Percentiles rank a stretch among this genome's conserved stretches.
These are phyloP conservation scores for Hemibagrus guttatus DNA, from an alignment of 2,797 vertebrate genomes.

Conservation along the genomic window DNA sequence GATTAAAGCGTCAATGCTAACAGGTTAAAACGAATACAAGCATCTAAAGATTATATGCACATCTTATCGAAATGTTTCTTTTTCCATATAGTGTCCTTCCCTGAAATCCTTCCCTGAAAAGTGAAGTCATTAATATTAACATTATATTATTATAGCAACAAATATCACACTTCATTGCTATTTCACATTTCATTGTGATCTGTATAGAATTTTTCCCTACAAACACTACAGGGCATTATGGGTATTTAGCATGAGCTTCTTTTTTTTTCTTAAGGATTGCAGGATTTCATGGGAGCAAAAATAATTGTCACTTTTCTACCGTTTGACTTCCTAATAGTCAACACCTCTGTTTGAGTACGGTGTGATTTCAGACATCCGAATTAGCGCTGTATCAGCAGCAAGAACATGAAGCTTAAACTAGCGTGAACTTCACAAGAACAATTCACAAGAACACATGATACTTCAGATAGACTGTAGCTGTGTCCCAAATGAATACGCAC, in stretches of 20 bases:
- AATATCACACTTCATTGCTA: not conserved
- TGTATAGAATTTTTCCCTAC: not conserved
- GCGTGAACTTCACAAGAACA: not conserved
- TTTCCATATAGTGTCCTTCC: no score
- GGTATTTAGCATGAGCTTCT: not conserved
- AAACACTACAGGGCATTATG: no score
- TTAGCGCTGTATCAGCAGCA: not conserved
- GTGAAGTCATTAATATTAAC: not conserved
- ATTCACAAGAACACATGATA: not conserved
- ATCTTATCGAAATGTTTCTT: not conserved
- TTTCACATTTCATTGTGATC: not conserved
- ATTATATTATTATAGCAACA: not conserved
- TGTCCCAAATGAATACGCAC: no score
- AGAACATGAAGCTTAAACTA: not conserved
- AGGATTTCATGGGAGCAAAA: not conserved
- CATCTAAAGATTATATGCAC: not conserved
- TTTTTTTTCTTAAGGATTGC: not conserved
- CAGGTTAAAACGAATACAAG: not conserved
- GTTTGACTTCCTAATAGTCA: not conserved
- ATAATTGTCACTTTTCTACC: not conserved
- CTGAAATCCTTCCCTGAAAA: not conserved
- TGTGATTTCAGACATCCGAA: not conserved
- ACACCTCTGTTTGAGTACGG: not conserved
- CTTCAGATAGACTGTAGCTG: not conserved
- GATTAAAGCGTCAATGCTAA: conserved; percentile 8